Conservation (phyloP, 2,797 vertebrate species). For the Sebastes minor region DNA sequence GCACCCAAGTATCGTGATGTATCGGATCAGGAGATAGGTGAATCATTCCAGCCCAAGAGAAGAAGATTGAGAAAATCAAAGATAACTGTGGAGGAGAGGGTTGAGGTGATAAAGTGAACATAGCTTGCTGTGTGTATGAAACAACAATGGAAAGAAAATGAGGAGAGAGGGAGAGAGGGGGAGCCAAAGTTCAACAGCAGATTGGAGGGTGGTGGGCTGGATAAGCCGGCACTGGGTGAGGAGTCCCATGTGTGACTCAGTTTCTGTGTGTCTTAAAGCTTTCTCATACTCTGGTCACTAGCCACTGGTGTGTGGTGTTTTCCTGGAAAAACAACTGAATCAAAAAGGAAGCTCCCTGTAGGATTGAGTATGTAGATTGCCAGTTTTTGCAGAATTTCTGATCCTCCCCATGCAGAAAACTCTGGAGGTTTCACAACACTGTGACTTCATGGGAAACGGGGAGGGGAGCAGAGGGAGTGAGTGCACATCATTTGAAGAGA, state of each 20-base stretch:
- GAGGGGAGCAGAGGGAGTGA: background rate
- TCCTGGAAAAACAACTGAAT: slow-evolving; percentile 43
- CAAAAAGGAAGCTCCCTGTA: slow-evolving; percentile 3
- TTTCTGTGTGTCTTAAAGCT: slow-evolving; percentile 26
- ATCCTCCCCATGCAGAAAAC: slow-evolving; percentile 10
- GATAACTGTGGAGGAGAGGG: background rate
- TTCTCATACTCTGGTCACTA: slow-evolving; percentile 42
- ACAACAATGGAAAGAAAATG: slow-evolving; percentile 60
- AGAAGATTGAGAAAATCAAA: background rate
- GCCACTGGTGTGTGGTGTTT: slow-evolving; percentile 6
- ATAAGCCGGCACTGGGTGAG: slow-evolving; percentile 23
- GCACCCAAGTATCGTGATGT: too few species aligned
- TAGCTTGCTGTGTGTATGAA: background rate
- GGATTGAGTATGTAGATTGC: background rate
- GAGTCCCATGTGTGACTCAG: slow-evolving; percentile 35
- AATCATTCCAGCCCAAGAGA: too few species aligned
- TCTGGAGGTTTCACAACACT: slow-evolving; percentile 34
- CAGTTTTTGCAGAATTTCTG: background rate
- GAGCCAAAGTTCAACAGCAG: slow-evolving; percentile 55
- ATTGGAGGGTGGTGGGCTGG: slow-evolving; percentile 36
- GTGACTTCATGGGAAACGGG: slow-evolving; percentile 21
- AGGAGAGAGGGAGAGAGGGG: background rate
- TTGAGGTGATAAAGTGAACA: slow-evolving; percentile 32
- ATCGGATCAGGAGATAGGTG: too few species aligned
- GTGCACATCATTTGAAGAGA: background rate